Evolutionary conservation across 2,797 vertebrate species (phyloP).

Genomic region (Lemur catta): DNA sequence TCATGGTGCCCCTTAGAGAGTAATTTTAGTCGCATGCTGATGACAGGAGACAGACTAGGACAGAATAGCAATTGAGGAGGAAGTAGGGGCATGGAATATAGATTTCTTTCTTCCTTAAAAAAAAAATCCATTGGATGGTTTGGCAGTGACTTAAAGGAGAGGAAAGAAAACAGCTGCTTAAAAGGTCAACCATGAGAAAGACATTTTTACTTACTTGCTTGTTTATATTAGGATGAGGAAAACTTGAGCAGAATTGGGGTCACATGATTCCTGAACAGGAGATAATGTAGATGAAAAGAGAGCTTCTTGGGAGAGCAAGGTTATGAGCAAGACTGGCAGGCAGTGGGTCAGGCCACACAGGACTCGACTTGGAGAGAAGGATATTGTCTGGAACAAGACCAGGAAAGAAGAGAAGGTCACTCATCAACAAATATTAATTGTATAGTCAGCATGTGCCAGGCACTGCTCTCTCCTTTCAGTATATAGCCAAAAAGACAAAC

Average conservation of each 20-base stretch:
- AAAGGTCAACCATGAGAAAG: neutral
- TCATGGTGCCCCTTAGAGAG: neutral
- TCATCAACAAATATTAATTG: neutral
- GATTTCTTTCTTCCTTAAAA: conserved; percentile 27
- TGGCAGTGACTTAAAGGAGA: conserved; percentile 17
- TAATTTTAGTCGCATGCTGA: conserved; percentile 17
- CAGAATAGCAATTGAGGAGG: neutral
- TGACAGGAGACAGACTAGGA: neutral
- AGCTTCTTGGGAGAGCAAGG: neutral
- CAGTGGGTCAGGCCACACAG: neutral
- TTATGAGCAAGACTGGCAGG: neutral
- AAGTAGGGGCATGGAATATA: neutral
- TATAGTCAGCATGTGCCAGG: neutral
- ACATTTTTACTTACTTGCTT: conserved; percentile 22
- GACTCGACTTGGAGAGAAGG: neutral
- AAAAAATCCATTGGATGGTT: neutral
- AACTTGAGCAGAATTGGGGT: neutral
- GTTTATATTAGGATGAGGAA: neutral
- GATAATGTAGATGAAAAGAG: neutral
- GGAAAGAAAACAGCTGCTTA: neutral
- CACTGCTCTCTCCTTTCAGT: neutral
- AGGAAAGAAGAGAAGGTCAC: neutral
- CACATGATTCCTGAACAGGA: neutral
- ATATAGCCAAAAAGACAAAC: neutral
- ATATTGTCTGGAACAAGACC: neutral